A percentile compares a stretch with the other conserved stretches of the same genome.
Conservation (phyloP, 2,888 invertebrate genomes). For the Horisme vitalbata region DNA sequence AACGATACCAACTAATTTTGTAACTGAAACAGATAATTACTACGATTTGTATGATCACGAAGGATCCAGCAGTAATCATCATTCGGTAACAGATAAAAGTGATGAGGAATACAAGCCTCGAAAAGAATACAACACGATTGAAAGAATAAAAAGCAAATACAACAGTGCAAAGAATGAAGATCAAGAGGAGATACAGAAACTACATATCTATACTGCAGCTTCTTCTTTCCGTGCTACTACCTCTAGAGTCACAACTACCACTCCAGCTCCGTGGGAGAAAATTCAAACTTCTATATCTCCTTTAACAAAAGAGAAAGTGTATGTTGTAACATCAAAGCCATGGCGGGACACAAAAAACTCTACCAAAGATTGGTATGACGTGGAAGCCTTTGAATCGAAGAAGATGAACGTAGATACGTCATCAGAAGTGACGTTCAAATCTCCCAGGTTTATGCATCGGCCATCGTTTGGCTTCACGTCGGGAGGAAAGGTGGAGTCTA, state of each 20-base stretch:
- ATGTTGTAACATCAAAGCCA: conserved; percentile 91
- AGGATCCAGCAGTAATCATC: conserved; percentile 72
- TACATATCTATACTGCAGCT: conserved; percentile 69
- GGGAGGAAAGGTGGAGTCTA: conserved; percentile 55
- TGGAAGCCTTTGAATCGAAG: conserved; percentile 61
- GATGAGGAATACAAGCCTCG: conserved; percentile 45
- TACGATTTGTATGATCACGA: conserved; percentile 75
- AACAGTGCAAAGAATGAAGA: conserved; percentile 53
- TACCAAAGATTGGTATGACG: conserved; percentile 57
- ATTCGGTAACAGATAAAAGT: conserved; percentile 60
- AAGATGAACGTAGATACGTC: conserved; percentile 50
- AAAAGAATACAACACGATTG: conserved; percentile 65
- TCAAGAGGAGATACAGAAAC: conserved; percentile 53
- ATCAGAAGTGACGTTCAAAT: conserved; percentile 65
- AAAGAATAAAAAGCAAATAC: conserved; percentile 54
- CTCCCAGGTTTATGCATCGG: conserved; percentile 81
- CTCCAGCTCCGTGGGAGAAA: conserved; percentile 84
- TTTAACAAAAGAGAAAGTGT: conserved; percentile 90
- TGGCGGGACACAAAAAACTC: conserved; percentile 60
- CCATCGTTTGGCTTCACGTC: conserved; percentile 79
- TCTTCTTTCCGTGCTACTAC: conserved; percentile 65
- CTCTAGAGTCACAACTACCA: conserved; percentile 51
- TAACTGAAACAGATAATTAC: conserved; percentile 56
- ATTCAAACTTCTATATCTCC: conserved; percentile 88
- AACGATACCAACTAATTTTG: conserved; percentile 67